Conservation (phyloP, 2,113 vertebrate species). For the Progne subis region DNA sequence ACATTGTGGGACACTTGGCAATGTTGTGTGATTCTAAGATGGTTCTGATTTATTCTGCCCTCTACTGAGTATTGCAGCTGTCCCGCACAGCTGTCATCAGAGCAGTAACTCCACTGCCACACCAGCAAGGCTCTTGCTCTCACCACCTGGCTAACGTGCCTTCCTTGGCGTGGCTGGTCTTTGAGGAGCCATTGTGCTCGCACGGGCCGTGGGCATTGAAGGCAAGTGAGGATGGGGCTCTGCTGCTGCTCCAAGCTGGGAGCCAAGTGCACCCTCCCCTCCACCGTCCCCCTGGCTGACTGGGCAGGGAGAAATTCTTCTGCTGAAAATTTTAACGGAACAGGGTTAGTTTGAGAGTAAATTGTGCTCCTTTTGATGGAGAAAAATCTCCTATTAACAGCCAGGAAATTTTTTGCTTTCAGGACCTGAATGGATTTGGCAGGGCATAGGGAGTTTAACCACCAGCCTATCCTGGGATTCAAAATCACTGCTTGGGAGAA, state of each 20-base stretch:
- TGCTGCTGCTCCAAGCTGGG: background rate
- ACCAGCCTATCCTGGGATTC: background rate
- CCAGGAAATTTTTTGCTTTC: background rate
- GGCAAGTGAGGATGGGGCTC: background rate
- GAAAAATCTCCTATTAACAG: background rate
- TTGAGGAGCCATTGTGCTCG: background rate
- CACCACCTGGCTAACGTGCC: background rate
- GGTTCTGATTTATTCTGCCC: background rate
- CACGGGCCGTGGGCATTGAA: rapidly evolving
- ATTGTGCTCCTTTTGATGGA: background rate
- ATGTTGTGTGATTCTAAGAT: background rate
- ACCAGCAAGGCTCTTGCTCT: background rate
- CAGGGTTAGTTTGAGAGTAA: background rate
- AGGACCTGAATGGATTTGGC: background rate
- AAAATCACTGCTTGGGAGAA: background rate
- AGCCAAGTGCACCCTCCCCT: background rate
- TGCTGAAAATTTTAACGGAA: background rate
- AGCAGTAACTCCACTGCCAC: background rate
- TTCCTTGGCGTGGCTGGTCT: background rate
- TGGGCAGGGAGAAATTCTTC: background rate
- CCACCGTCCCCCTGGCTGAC: background rate
- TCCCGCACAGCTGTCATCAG: background rate
- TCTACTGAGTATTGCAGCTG: background rate
- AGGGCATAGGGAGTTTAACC: background rate
- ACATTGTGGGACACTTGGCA: background rate